Evolutionary conservation across 23 tunicate genomes (phyloP), one percentile per base, ranked within the genome.

Genomic region (Aplidium turbinatum): DNA sequence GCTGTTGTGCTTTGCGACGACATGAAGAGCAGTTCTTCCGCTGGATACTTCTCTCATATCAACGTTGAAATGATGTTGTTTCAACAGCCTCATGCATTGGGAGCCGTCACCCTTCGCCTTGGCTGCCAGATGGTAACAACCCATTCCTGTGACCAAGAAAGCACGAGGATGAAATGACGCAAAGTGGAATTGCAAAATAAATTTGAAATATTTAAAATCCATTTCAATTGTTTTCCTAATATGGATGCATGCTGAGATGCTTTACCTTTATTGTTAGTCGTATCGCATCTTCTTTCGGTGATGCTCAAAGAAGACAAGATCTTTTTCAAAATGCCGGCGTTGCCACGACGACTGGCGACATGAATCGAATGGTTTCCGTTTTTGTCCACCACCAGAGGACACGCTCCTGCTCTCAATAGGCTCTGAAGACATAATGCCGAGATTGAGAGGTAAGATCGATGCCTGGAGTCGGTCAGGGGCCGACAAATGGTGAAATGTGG

Each of bases 321-420:
- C 28, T 57, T 38, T 38, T 35, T 32, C 35, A 85, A 32, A 19
- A 85, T 63, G 54, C 71, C 84, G 13, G 80, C 63, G 63, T 72
- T 63, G 53, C 92, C 92, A 70, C 71, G 82, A n/a, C 84, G 70
- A 71, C 84, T 31, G 19, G 92, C 92, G 21, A 85, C 78, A 47
- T 85, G 92, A 18, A 85, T 32, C 16, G 79, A 55, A 34, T 78
- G 58, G 78, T 85, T 85, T 18, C 92, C 92, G 1, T 71, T 55
- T 18, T 45, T 68, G 48, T 85, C 92, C 1, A 22, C 58, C 11
- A 85, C 61, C 58, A 85, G 28, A 13, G 92, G 84, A 48, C 72
- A 56, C 3, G 84, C 84, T 6, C 92, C 92, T 30, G 70, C 72
- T 68, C 47, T 57, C 32, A 85, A 31, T 0, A 85, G 57, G 16